Conservation (phyloP, 23 tunicate species). For the Phallusia fumigata region DNA sequence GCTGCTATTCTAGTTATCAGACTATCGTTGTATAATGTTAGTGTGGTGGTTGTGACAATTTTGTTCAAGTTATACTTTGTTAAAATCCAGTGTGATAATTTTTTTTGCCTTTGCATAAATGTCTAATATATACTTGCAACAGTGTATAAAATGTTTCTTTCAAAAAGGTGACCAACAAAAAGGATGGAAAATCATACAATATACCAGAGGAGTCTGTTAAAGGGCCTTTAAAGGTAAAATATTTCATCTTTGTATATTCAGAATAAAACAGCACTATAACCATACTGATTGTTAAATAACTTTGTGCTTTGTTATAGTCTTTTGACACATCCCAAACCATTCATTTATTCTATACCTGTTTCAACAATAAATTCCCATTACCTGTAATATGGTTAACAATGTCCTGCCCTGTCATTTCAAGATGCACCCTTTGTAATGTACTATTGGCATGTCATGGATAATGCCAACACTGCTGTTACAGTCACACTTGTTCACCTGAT, state of each 20-base stretch:
- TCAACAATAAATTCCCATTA: no score
- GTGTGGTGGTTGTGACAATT: neutral
- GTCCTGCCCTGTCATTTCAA: neutral
- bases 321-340: no score
- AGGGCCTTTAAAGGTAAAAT: conserved; percentile 54
- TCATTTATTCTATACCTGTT: no score
- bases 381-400: neutral
- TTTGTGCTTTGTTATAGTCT: no score
- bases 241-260: no score
- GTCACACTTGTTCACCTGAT: neutral
- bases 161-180: conserved; percentile 61
- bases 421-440: neutral
- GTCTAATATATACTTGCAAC: no score
- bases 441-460: no score
- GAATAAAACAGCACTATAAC: no score
- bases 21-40: neutral
- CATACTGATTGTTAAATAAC: no score
- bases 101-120: no score
- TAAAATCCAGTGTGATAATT: no score
- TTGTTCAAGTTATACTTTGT: neutral
- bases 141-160: neutral
- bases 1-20: neutral
- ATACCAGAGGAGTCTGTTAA: conserved; percentile 55
- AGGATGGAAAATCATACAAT: conserved; percentile 51
- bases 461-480: no score